These are phyloP conservation scores for Coenonympha arcania DNA, from an alignment of 2,888 invertebrate species.

Conservation along the genomic window DNA sequence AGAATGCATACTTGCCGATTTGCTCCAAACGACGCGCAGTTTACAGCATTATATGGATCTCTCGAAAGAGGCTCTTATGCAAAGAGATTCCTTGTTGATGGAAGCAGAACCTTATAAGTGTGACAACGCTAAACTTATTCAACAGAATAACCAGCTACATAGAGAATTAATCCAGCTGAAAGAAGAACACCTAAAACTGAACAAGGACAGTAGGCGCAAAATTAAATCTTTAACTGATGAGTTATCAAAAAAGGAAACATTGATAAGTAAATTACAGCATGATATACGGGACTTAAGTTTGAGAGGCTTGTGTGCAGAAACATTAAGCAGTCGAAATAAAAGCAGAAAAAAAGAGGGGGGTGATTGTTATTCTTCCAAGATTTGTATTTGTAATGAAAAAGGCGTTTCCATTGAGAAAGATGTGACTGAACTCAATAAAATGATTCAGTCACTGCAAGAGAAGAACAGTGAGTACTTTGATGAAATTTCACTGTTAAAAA, in stretches of 20 bases:
- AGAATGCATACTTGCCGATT: slow-evolving; percentile 84
- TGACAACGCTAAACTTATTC: slow-evolving; percentile 83
- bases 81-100: slow-evolving; percentile 79
- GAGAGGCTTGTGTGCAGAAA: slow-evolving; percentile 63
- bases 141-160: slow-evolving; percentile 83
- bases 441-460: slow-evolving; percentile 58
- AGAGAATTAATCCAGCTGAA: slow-evolving; percentile 77
- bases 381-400: slow-evolving; percentile 49
- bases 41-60: slow-evolving; percentile 87
- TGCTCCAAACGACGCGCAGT: slow-evolving; percentile 90
- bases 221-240: slow-evolving; percentile 77
- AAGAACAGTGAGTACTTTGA: slow-evolving; percentile 57
- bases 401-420: slow-evolving; percentile 56
- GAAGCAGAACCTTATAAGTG: slow-evolving; percentile 86
- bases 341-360: slow-evolving; percentile 52
- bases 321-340: slow-evolving; percentile 61
- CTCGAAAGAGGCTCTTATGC: slow-evolving; percentile 80
- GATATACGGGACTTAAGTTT: slow-evolving; percentile 61
- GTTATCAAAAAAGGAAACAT: slow-evolving; percentile 69
- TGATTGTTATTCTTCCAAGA: slow-evolving; percentile 34
- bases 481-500: slow-evolving; percentile 55
- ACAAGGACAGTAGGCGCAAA: slow-evolving; percentile 76
- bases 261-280: slow-evolving; percentile 59
- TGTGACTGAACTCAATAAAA: slow-evolving; percentile 56
- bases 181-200: slow-evolving; percentile 76